Evolutionary conservation across 30 jellyfish, hydroid and myxozoan species (phyloP), one percentile per base, ranked within the genome.

Genomic region (Morbakka virulenta): DNA sequence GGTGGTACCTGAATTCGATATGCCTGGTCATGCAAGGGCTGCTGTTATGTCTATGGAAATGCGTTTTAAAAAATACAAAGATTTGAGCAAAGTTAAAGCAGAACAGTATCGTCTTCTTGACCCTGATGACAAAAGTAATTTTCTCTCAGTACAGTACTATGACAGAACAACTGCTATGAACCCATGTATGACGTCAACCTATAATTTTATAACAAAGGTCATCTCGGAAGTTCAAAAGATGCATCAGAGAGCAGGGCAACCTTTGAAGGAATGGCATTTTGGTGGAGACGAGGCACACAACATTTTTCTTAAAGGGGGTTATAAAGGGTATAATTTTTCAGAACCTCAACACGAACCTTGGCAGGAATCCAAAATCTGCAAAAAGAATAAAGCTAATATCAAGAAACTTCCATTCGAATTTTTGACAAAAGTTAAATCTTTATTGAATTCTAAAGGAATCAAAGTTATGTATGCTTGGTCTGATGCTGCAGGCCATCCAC

Each of bases 1-100:
- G 17, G 88, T 83, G 36, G 28, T 83, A 17, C 95, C 95, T 2
- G 95, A 83, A 81, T 83, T 83, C 32, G 95, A 83, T 36, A 85
- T 69, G 83, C 95, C 95, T 4, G 95, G 87, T 0, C 95, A 83
- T 61, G 82, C 95, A 1, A 85, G 95, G 2, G 74, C 72, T 31
- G 95, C 87, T 2, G 57, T 41, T 17, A 41, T 41, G 57, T 41
- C 57, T 6, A 41, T 41, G 57, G 57, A 41, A 41, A 41, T 9
- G 57, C 57, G 57, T 6, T 41, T 6, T 17, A 6, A 6, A 17
- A 41, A 41, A 41, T 41, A 41, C 57, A 41, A 41, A 41, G 57
- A 41, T 17, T 17, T 6, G 17, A 17, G 17, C 17, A 9, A 41
- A 41, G 9, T 17, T 17, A 41, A 41, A 17, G 57, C 57, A 6